Conservation (phyloP, 2,113 vertebrate genomes). For the Phoenicopterus ruber region DNA sequence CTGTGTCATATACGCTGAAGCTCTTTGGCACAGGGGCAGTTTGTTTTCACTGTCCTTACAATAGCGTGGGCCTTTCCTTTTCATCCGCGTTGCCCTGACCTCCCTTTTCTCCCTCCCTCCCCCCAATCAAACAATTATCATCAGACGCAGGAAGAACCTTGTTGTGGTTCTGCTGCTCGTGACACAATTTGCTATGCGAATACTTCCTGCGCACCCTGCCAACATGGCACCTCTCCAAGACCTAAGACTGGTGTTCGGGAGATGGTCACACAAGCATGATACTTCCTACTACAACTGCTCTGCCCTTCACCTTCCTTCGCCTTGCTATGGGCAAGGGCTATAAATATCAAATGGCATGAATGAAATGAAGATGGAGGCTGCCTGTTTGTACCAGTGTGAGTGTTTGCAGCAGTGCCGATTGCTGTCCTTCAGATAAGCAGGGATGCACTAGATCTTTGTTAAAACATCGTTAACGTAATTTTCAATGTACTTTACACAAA, state of each 20-base stretch:
- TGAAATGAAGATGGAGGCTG: neutral
- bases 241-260: neutral
- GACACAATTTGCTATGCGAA: conserved; percentile 50
- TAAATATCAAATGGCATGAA: neutral
- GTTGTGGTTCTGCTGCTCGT: conserved; percentile 57
- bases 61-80: neutral
- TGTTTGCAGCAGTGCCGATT: neutral
- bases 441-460: neutral
- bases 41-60: conserved; percentile 9
- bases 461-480: neutral
- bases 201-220: conserved; percentile 51
- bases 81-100: neutral
- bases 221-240: conserved; percentile 27
- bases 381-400: neutral
- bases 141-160: conserved; percentile 60
- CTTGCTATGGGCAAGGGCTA: neutral
- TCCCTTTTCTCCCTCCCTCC: neutral
- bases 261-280: conserved; percentile 23
- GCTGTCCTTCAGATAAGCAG: neutral
- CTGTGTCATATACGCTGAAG: neutral
- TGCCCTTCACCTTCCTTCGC: conserved; percentile 21
- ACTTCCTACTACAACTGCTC: conserved; percentile 21
- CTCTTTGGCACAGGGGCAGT: neutral
- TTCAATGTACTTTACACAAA: neutral
- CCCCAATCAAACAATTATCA: neutral